Base-by-base conservation (phyloP, 2,113 vertebrate species). In the Strix uralensis region DNA sequence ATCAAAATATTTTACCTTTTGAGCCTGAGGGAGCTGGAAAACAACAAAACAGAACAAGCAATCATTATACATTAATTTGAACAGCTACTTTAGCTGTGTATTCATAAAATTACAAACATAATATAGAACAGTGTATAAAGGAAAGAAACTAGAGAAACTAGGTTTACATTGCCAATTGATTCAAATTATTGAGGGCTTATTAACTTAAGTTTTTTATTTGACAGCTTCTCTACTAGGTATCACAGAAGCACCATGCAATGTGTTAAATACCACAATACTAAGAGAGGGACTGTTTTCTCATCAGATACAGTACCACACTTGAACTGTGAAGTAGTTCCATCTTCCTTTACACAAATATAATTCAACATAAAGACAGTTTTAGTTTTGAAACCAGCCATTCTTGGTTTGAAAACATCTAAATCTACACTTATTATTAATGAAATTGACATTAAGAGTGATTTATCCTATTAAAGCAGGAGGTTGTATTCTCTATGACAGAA, bases 1-100 rank as follows among this genome's bases (percentile, higher is more conserved):
- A 98, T 96, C 78, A 97, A 97, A 97, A 88, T 81, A 90, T 91
- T 98, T 99, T 99, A 99, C 99, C 99, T 99, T 99, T 97, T 99
- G 98, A 97, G 99, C 99, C 99, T 99, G 99, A 93, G 99, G 99
- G 96, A 99, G 99, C 99, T 99, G 98, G 97, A 98, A 98, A 98
- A 97, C 97, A 98, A 92, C 96, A 97, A 95, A 95, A 98, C 88
- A 97, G 93, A 98, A 98, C 96, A 98, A 97, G 84, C 55, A 96
- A 95, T 97, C 95, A 94, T 98, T 98, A 98, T 55, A 96, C 92
- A 69, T 90, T 90, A 90, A 93, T 77, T 62, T 94, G 59, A 95
- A 93, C 95, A 92, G 74, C 89, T 82, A 49, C 67, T 89, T 95
- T 79, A 92, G 72, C 71, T 96, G 88, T 75, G 73, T 11, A 70